Base-by-base conservation (phyloP, 2,888 invertebrate genomes). In the Drosophila paracracens region DNA sequence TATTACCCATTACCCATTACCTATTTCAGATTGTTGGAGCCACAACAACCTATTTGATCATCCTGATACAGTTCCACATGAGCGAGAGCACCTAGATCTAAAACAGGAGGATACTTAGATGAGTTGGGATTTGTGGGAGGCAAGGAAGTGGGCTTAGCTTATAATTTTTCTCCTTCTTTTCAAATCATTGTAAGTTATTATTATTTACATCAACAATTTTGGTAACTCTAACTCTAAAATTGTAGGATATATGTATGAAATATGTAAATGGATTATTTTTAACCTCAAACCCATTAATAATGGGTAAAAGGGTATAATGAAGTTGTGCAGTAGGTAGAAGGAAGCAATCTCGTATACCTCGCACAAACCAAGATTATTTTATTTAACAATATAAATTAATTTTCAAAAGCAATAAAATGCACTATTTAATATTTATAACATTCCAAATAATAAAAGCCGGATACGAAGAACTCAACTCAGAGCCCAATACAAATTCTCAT, bases 11-110 rank as follows among this genome's bases (percentile, higher is more conserved):
- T 25, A 18, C 2, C 11, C 36, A 25, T 27, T 88, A 18, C 7
- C 38, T 18, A 13, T 88, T 91, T 4, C 72, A 94, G 94, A 93
- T 94, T 76, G 92, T 92, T 48, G 93, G 93, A 25, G 93, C 94
- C 7, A 93, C 92, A 4, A 93, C 94, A 2, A 94, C 94, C 2
- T 94, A 94, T 83, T 75, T 94, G 11, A 93, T 94, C 7, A 94
- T 94, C 35, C 82, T 94, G 16, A 94, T 94, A 70, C 94, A 94
- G 81, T 94, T 94, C 53, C 92, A 94, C 79, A 91, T 92, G 91
- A 92, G 81, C 63, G 92, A 90, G 64, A 74, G 74, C 11, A 40
- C 21, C 11, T 25, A 25, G 21, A 16, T 25, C 7, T 21, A 21
- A 21, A 21, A 21, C 11, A 11, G n/a, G 21, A 10, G n/a, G 11